phyloP scores from a whole-genome alignment of 2,113 vertebrate species.

The Manacus vitellinus region DNA sequence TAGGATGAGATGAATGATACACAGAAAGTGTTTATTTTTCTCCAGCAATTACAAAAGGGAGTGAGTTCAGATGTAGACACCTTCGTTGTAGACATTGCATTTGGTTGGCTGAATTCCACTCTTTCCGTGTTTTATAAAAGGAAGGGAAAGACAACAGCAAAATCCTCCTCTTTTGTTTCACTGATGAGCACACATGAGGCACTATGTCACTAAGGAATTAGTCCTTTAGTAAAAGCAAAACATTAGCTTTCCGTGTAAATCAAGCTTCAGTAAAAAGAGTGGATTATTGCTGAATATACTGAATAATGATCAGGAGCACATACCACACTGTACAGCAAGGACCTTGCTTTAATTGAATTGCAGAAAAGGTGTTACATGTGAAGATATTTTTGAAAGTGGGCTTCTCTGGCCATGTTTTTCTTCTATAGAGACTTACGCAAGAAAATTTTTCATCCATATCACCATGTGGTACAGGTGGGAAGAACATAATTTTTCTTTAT shows the following conservation, averaged over 20 bases:
- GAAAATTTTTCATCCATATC: background rate
- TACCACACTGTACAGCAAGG: background rate
- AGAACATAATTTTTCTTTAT: background rate
- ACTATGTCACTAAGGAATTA: background rate
- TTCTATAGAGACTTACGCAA: background rate
- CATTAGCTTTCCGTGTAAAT: background rate
- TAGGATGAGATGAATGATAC: background rate
- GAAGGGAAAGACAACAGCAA: background rate
- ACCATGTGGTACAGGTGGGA: background rate
- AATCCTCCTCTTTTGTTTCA: background rate
- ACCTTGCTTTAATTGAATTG: background rate
- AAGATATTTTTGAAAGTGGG: background rate
- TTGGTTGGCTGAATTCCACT: background rate
- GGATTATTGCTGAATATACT: background rate
- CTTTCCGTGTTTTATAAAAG: background rate
- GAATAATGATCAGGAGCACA: background rate
- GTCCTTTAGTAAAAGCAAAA: background rate
- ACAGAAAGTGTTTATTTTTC: background rate
- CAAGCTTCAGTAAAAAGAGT: background rate
- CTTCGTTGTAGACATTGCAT: background rate
- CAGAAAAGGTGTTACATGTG: background rate
- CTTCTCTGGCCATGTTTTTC: background rate
- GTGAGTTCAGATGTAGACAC: background rate
- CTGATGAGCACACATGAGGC: background rate
- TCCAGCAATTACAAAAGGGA: rapidly evolving